Base-by-base conservation (phyloP, 1,140 invertebrate species). In the Acromyrmex echinatior region DNA sequence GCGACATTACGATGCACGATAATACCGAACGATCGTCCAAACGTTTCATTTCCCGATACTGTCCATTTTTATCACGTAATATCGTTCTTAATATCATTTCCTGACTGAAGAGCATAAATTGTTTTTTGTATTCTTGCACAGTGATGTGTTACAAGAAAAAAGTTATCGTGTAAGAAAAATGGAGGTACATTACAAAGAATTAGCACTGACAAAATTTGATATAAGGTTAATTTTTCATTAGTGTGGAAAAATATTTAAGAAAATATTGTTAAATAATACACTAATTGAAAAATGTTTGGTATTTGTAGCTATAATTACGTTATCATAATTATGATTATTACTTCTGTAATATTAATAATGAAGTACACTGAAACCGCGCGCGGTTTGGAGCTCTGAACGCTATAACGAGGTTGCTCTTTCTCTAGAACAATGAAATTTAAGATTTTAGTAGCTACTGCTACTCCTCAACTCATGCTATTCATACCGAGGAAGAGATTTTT, bases 1-100 rank as follows among this genome's bases (percentile, higher is more conserved):
- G 25, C 35, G 31, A 18, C 39, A 45, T 7, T 39, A 39, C 35
- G 6, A 10, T 65, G 21, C 39, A 60, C 18, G 68, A 39, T 66
- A 68, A 71, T 39, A 28, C 16, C 28, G 21, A 71, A 53, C 31
- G 56, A 35, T 9, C 39, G 53, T 77, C 39, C 16, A 56, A 49
- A 68, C 12, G 78, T 65, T 84, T 84, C 39, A 84, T 74, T 84
- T 63, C 1, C 18, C n/a, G 39, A 31, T 49, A 49, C 21, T 74
- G 51, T 49, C n/a, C 14, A 62, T 62, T 76, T 49, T 62, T n/a
- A 21, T 31, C 56, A 6, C 39, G 56, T 49, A 51, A 84, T 74
- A 58, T 45, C 31, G 14, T 35, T 39, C 16, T n/a, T 68, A 66
- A 66, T 21, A 18, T 63, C 63, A 6, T 39, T 66, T 66, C 3